Evolutionary conservation across 37 sponge, comb jelly and placozoan species (phyloP).

Genomic region (Aphrocallistes beatrix): DNA sequence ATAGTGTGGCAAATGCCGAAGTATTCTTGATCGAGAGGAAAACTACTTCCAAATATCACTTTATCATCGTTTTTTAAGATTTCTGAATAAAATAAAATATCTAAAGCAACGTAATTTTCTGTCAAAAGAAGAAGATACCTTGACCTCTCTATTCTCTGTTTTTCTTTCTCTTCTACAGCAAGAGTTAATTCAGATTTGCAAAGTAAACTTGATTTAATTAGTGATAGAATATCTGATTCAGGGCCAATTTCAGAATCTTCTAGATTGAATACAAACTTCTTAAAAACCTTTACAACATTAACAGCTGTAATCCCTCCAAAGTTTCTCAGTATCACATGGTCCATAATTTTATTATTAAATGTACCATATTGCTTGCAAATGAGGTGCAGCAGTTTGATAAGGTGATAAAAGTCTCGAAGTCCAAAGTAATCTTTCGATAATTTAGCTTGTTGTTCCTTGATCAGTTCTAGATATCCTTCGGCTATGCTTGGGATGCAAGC

Average conservation of each 20-base stretch:
- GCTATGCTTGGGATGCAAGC: not conserved
- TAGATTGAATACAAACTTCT: not conserved
- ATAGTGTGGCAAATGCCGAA: constrained; percentile 6
- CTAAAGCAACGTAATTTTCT: not conserved
- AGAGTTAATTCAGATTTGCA: too few relatives aligned
- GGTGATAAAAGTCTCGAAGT: not conserved
- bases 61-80: not conserved
- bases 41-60: constrained; percentile 3
- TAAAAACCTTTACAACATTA: not conserved
- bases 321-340: not conserved
- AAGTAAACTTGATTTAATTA: too few relatives aligned
- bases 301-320: not conserved
- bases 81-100: not conserved
- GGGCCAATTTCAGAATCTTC: not conserved
- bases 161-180: not conserved
- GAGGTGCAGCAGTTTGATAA: not conserved
- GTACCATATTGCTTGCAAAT: not conserved
- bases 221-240: not conserved
- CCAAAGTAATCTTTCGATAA: not conserved
- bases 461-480: not conserved
- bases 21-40: not conserved
- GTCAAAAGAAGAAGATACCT: not conserved
- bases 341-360: not conserved
- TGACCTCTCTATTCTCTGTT: not conserved
- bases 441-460: not conserved